A percentile compares a stretch with the other conserved stretches of the same genome.
Conservation (phyloP, 2,113 vertebrate genomes). For the Cebus imitator region DNA sequence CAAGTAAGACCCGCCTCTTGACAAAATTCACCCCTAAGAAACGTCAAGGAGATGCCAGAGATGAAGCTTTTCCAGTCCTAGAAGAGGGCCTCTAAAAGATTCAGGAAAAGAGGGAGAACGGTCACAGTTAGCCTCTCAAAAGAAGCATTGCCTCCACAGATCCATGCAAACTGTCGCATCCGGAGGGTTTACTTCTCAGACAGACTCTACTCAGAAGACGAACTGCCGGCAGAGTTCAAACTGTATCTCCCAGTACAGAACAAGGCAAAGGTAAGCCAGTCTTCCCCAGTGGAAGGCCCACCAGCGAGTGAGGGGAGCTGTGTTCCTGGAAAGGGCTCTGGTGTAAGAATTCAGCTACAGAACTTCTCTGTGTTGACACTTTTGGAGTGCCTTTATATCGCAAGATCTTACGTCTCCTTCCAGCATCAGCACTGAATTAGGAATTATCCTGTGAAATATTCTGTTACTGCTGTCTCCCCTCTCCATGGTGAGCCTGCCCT, state of each 20-base stretch:
- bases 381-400: rapidly evolving
- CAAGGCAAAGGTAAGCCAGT: conserved; percentile 93
- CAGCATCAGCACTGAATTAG: background rate
- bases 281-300: background rate
- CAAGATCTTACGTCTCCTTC: background rate
- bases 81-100: background rate
- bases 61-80: background rate
- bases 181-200: conserved; percentile 98
- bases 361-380: background rate
- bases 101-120: background rate
- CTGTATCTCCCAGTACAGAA: conserved; percentile 96
- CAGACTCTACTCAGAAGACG: conserved; percentile 96
- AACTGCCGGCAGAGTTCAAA: conserved; percentile 98
- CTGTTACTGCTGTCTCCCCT: background rate
- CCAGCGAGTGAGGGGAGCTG: background rate
- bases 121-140: background rate
- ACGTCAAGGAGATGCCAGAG: background rate
- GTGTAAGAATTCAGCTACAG: background rate
- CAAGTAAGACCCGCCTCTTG: background rate
- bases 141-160: conserved; percentile 82
- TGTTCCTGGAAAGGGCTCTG: background rate
- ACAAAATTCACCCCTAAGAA: background rate
- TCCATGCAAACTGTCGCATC: conserved; percentile 97
- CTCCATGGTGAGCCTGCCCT: background rate
- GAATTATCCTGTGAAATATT: background rate